Base-by-base conservation (phyloP, 2,888 invertebrate genomes). In the Leucophenga montana region DNA sequence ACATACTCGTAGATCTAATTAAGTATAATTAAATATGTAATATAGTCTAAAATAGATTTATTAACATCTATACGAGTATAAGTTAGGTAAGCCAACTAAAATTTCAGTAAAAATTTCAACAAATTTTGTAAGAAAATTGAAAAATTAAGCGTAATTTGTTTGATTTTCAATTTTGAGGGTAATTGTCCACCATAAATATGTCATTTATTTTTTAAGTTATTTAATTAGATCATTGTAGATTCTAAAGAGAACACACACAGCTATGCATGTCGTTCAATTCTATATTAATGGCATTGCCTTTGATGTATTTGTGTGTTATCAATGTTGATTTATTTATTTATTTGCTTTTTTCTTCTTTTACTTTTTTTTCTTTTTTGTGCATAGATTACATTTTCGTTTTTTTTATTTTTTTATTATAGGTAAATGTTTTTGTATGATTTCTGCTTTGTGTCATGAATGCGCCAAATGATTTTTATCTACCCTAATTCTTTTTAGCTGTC, bases 391-490 rank as follows among this genome's bases (percentile, higher is more conserved):
- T 59, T 14, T 48, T 31, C 44, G 18, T 6, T 18, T 44, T 62
- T 20, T 20, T 44, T 62, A 39, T 33, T 16, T n/a, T 9, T 61
- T 33, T 14, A 50, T 14, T 16, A 31, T 27, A 27, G 27, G 27
- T 27, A 27, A 27, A 27, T 27, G 4, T 27, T 27, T 27, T 27
- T 27, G 27, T 27, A 27, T 27, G 27, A 48, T 64, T 22, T 44
- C 22, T 16, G 4, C 9, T 64, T 69, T 73, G 66, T 5, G 65
- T 13, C 50, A 14, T 53, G 50, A 66, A 27, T 50, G 31, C 31
- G 31, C n/a, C 22, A 27, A 54, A 18, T 61, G 62, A 22, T 68
- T 62, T 62, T 68, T 68, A 68, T 68, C 68, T 68, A 68, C 68
- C 68, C 68, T 44, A 67, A 56, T 56, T 56, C 39, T 31, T 67